phyloP scores from a whole-genome alignment of 2,113 vertebrate species.

The Chelonoidis abingdonii region DNA sequence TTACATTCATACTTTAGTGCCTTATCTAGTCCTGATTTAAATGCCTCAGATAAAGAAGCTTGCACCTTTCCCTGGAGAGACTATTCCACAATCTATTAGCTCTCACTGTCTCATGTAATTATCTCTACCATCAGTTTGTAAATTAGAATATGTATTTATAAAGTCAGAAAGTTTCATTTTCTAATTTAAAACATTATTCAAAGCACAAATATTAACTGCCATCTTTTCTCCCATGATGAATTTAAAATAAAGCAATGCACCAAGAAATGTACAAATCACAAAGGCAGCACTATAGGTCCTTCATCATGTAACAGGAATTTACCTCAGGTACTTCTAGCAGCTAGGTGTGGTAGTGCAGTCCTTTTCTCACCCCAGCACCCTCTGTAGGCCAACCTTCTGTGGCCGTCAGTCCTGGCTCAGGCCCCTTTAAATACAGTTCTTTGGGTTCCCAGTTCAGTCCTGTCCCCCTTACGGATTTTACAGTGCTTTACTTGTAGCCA shows the following conservation, averaged over 20 bases:
- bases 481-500: neutral
- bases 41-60: neutral
- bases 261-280: neutral
- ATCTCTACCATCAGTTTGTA: constrained; percentile 38
- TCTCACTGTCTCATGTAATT: constrained; percentile 1
- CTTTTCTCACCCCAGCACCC: neutral
- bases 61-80: neutral
- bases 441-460: neutral
- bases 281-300: neutral
- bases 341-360: neutral
- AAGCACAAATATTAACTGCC: constrained; percentile 23
- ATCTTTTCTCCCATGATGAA: neutral
- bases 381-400: neutral
- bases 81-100: constrained; percentile 11
- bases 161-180: constrained; percentile 8
- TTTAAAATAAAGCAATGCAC: rapidly evolving
- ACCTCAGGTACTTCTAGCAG: neutral
- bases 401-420: neutral
- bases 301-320: neutral
- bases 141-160: constrained; percentile 14
- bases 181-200: neutral
- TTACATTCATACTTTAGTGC: neutral
- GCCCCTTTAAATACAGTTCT: neutral
- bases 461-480: neutral
- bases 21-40: constrained; percentile 25